Evolutionary conservation across 2,888 invertebrate genomes (phyloP).

Genomic region (Bhutanitis thaidina): DNA sequence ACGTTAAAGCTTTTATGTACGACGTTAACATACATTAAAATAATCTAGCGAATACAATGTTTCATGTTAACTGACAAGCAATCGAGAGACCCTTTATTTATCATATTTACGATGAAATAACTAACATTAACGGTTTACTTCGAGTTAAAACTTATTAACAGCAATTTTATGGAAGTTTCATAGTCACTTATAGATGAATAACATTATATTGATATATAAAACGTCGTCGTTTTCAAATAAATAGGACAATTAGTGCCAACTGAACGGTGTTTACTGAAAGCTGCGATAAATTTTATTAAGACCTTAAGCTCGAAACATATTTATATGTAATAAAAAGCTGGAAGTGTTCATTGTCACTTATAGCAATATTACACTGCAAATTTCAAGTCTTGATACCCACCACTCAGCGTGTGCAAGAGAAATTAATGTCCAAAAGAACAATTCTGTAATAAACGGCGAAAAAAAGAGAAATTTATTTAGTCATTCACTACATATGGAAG

Average conservation of each 20-base stretch:
- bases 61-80: slow-evolving; percentile 3
- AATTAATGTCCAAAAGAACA: too few relatives aligned
- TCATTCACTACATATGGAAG: too few relatives aligned
- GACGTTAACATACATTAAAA: neutral
- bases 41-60: slow-evolving; percentile 3
- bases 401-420: neutral
- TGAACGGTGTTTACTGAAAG: neutral
- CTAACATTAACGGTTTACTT: neutral
- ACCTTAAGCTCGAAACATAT: neutral
- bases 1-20: neutral
- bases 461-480: too few relatives aligned
- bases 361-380: neutral
- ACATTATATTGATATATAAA: neutral
- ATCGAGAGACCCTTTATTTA: neutral
- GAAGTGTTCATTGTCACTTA: neutral
- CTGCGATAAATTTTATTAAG: neutral
- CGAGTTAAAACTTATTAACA: neutral
- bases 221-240: neutral
- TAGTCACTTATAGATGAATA: neutral
- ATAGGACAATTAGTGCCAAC: neutral
- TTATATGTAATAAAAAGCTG: neutral
- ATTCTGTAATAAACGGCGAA: too few relatives aligned
- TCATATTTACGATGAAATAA: slow-evolving; percentile 1
- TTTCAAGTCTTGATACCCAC: neutral
- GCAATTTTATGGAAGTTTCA: neutral